Conservation (phyloP, 1,140 invertebrate genomes). For the Pseudomyrmex dendroicus region DNA sequence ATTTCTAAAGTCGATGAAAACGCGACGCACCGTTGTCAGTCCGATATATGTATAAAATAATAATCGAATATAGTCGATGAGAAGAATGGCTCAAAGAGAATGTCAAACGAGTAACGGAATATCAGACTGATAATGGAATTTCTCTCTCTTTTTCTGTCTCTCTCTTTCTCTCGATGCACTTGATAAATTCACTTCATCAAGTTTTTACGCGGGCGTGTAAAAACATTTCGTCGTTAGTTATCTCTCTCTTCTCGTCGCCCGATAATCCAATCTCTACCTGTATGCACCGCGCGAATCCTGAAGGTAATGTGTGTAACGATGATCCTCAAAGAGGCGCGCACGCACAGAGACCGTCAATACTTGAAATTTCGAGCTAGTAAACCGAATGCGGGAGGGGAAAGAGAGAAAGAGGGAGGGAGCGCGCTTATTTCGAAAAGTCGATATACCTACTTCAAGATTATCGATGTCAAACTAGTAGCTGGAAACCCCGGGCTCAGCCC, state of each 20-base stretch:
- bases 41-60: not conserved
- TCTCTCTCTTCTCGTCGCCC: not conserved
- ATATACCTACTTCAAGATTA: slow-evolving; percentile 12
- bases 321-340: not conserved
- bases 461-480: not conserved
- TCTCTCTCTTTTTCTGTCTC: not conserved
- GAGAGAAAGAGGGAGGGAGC: too few species aligned
- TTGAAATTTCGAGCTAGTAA: not conserved
- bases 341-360: not conserved
- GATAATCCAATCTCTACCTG: not conserved
- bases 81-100: not conserved
- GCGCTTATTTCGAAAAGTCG: slow-evolving; percentile 6
- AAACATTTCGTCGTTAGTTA: not conserved
- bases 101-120: not conserved
- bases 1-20: slow-evolving; percentile 4
- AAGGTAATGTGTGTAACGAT: not conserved
- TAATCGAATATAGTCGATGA: slow-evolving; percentile 1
- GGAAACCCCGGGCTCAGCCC: not conserved
- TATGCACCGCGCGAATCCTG: not conserved
- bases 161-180: not conserved
- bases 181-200: not conserved
- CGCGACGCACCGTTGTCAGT: not conserved
- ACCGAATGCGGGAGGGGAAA: not conserved
- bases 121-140: not conserved
- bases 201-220: not conserved